A percentile compares a stretch with the other conserved stretches of the same genome.
Conservation (phyloP, 53 echinoderm and acorn worm genomes). For the Paracentrotus lividus region DNA sequence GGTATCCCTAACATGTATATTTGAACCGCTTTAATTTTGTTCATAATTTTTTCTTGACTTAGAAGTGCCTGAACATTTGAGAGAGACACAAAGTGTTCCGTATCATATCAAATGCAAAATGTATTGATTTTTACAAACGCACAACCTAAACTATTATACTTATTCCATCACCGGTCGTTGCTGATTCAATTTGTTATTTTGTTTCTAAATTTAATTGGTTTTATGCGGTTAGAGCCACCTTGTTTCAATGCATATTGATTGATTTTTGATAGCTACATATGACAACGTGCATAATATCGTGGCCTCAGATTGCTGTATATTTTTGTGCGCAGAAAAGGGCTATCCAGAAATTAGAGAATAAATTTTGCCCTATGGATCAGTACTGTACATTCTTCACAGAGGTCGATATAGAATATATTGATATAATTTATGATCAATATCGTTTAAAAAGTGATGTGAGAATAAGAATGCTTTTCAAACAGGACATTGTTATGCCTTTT, state of each 20-base stretch:
- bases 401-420: too few species aligned
- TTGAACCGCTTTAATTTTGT: too few species aligned
- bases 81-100: too few species aligned
- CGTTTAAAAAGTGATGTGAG: neutral
- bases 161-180: neutral
- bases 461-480: too few species aligned
- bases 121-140: neutral
- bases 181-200: constrained; percentile 21
- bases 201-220: neutral
- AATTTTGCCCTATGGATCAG: too few species aligned
- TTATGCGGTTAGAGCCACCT: constrained; percentile 20
- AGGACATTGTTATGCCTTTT: too few species aligned
- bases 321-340: neutral
- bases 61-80: neutral
- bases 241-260: constrained; percentile 38
- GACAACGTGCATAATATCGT: neutral
- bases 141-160: neutral
- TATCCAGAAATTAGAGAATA: neutral
- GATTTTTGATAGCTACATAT: neutral
- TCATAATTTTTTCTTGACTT: neutral
- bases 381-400: neutral
- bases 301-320: neutral
- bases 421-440: too few species aligned
- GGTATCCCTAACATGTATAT: too few species aligned
- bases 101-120: neutral